These are phyloP conservation scores for Habroteleia sp. DNA, from an alignment of 2,888 invertebrate species.

Conservation along the genomic window DNA sequence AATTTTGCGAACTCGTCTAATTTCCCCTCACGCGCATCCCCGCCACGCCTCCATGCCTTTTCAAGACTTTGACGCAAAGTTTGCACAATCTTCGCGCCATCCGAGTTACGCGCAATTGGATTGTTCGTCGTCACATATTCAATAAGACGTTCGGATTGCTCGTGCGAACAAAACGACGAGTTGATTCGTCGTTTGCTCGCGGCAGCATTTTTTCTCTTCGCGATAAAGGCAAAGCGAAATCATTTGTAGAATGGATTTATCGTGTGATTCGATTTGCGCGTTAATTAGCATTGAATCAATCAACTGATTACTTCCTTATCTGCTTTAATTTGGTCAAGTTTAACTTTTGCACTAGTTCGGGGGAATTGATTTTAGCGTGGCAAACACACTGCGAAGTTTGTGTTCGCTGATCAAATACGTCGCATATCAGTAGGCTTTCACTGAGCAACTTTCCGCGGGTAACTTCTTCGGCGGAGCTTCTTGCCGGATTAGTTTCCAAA, in stretches of 20 bases:
- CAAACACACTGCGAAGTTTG: slow-evolving; percentile 59
- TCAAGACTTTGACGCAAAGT: slow-evolving; percentile 39
- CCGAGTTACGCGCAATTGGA: slow-evolving; percentile 27
- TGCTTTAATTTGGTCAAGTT: slow-evolving; percentile 54
- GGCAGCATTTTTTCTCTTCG: not conserved
- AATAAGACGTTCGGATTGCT: slow-evolving; percentile 4
- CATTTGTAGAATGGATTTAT: slow-evolving; percentile 14
- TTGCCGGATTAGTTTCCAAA: slow-evolving; percentile 60
- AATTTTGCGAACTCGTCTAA: slow-evolving; percentile 18
- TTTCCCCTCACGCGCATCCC: slow-evolving; percentile 3
- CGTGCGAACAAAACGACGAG: slow-evolving; percentile 7
- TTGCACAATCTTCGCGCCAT: slow-evolving; percentile 22
- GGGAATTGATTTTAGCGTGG: slow-evolving; percentile 57
- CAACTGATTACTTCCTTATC: slow-evolving; percentile 59
- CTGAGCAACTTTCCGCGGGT: slow-evolving; percentile 49
- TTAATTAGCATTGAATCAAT: slow-evolving; percentile 56
- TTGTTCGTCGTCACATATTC: slow-evolving; percentile 26
- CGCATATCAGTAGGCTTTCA: slow-evolving; percentile 62
- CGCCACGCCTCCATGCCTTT: slow-evolving; percentile 14
- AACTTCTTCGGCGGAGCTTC: slow-evolving; percentile 53
- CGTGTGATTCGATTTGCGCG: slow-evolving; percentile 26
- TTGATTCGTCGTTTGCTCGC: not conserved
- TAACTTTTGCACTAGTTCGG: slow-evolving; percentile 53
- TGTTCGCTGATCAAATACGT: slow-evolving; percentile 59
- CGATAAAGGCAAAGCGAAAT: slow-evolving; percentile 1